Evolutionary conservation across 2,888 invertebrate genomes (phyloP), one percentile per base, ranked within the genome.

Genomic region (Drosophila pegasa): DNA sequence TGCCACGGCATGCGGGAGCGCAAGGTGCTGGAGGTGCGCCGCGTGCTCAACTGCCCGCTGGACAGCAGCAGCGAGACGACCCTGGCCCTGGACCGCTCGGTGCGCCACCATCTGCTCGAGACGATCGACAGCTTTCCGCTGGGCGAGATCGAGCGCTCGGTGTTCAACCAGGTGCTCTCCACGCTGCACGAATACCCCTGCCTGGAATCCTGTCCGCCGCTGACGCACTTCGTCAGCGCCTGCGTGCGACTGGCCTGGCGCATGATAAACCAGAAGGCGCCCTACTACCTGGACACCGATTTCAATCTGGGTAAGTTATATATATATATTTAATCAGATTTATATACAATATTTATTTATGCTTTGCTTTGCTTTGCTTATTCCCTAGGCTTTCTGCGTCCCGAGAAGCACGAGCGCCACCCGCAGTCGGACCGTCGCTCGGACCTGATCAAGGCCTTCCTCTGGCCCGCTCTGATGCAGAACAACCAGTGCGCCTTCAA

Each of bases 181-280:
- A 98, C 98, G 0, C 94, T 99, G 18, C 97, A 97, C 89, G 98
- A 98, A 93, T 99, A 98, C 93, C 97, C 98, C 33, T 96, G 97
- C 91, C 93, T 99, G 87, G 95, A 95, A 77, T 93, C 94, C 1
- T 98, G 97, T 90, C 94, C 94, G 1, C 95, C 96, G 29, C 93
- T 98, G 61, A 94, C 95, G 85, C 95, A 95, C 80, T 97, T 97
- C 91, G 96, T 97, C 56, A 94, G 95, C 31, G 95, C 96, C 40
- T 96, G 97, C 68, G 97, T 97, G 41, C 94, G 96, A 66, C 94
- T 97, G n/a, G 96, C 97, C 4, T 98, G 98, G 98, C 94, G 95
- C 70, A 93, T 98, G 88, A 94, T 95, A 57, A 96, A 97, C 87
- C 96, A 97, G 91, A 94, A 94, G 40, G 94, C 94, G 5, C 94